Evolutionary conservation across 2,113 vertebrate genomes (phyloP).

Genomic region (Riparia riparia): DNA sequence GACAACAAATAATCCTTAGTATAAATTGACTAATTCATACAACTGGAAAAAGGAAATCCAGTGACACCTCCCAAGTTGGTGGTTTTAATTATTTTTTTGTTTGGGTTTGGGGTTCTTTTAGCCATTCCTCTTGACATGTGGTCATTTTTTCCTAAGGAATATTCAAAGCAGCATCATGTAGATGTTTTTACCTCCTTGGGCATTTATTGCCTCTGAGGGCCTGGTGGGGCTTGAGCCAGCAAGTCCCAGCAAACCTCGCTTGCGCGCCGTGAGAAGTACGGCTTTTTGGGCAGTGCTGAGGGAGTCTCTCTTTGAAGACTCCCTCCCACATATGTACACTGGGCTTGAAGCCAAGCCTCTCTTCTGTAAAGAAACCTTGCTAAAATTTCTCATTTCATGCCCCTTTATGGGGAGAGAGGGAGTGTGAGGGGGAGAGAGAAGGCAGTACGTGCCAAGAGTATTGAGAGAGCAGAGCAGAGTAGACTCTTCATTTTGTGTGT

Average conservation of each 20-base stretch:
- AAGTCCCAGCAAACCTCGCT: background rate
- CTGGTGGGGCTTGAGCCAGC: background rate
- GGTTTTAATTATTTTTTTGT: fast-evolving
- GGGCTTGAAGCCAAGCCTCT: conserved; percentile 25
- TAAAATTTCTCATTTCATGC: conserved; percentile 43
- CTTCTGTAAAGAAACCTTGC: conserved; percentile 22
- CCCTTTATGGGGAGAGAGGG: background rate
- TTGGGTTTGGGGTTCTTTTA: background rate
- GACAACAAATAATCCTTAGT: background rate
- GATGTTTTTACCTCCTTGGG: background rate
- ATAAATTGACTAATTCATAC: background rate
- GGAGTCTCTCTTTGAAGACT: conserved; percentile 7
- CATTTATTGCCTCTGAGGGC: background rate
- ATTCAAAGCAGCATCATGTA: background rate
- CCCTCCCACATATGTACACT: background rate
- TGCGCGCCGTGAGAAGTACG: background rate
- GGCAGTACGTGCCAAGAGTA: background rate
- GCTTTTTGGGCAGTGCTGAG: background rate
- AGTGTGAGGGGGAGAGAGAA: background rate
- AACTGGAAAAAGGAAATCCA: background rate
- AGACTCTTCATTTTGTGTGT: background rate
- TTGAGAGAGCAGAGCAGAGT: background rate
- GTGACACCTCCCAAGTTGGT: background rate
- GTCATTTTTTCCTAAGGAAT: background rate
- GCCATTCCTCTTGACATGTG: fast-evolving